phyloP scores from a whole-genome alignment of 92 coral and sea anemone genomes.

The Isaurus tuberculatus region DNA sequence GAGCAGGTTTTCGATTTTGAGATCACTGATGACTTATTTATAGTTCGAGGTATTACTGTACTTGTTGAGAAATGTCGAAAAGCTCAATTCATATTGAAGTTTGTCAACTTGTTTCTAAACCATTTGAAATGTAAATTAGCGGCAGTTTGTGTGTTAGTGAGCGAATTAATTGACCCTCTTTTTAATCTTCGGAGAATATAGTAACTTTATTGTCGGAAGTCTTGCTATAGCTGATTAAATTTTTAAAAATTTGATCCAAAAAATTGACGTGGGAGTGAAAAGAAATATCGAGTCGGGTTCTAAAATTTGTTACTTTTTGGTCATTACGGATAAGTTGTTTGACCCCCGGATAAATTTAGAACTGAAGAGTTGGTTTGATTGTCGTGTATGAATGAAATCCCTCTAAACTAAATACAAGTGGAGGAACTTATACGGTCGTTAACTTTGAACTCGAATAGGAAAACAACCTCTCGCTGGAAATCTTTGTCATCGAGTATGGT shows the following conservation, averaged over 20 bases:
- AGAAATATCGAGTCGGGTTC: background rate
- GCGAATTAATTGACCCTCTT: constrained; percentile 64
- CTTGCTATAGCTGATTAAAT: constrained; percentile 47
- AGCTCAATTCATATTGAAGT: constrained; percentile 64
- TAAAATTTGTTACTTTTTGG: constrained; percentile 13
- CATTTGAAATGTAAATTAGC: constrained; percentile 67
- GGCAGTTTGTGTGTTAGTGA: constrained; percentile 43
- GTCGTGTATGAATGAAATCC: constrained; percentile 50
- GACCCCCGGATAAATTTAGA: constrained; percentile 79
- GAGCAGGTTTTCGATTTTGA: constrained; percentile 35
- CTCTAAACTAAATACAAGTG: constrained; percentile 37
- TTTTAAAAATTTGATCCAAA: constrained; percentile 35
- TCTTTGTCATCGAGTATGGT: background rate
- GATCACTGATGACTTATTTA: constrained; percentile 54
- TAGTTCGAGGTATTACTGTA: constrained; percentile 54
- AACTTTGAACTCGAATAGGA: constrained; percentile 5
- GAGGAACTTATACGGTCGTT: constrained; percentile 22
- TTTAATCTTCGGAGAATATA: constrained; percentile 68
- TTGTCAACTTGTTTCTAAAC: constrained; percentile 60
- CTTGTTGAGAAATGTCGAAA: constrained; percentile 50
- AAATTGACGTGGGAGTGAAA: constrained; percentile 48
- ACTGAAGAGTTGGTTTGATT: constrained; percentile 56
- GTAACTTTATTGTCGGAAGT: constrained; percentile 58
- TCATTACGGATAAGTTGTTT: constrained; percentile 61
- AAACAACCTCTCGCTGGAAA: constrained; percentile 41